Conservation (phyloP, 2,888 invertebrate genomes). For the Colostygia pectinataria region DNA sequence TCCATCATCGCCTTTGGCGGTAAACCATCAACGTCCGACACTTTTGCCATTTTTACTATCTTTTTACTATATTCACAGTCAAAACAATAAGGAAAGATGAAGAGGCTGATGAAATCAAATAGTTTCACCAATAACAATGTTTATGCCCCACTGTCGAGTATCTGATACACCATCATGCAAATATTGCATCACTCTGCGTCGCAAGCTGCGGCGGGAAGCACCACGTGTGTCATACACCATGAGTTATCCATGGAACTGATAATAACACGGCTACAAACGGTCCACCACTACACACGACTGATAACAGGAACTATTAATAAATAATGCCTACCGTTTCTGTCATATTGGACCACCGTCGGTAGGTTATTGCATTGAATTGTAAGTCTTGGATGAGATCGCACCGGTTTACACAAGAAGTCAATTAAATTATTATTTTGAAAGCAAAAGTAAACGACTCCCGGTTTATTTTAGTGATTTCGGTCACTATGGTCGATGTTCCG, state of each 20-base stretch:
- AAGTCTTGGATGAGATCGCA: conserved; percentile 15
- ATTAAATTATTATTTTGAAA: conserved; percentile 7
- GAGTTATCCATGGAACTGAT: conserved; percentile 55
- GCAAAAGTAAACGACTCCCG: background rate
- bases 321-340: conserved; percentile 38
- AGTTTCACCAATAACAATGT: conserved; percentile 43
- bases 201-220: conserved; percentile 51
- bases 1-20: conserved; percentile 71
- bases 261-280: conserved; percentile 41
- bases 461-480: conserved; percentile 14
- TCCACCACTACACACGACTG: conserved; percentile 47
- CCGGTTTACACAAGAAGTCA: conserved; percentile 1
- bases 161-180: conserved; percentile 61
- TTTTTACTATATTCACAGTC: conserved; percentile 1
- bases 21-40: conserved; percentile 67
- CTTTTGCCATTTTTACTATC: conserved; percentile 68
- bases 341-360: conserved; percentile 37
- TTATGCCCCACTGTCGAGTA: conserved; percentile 44
- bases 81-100: no score
- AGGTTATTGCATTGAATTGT: conserved; percentile 60
- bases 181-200: conserved; percentile 74
- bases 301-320: conserved; percentile 58
- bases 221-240: conserved; percentile 63
- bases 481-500: conserved; percentile 31
- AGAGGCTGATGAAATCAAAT: conserved; percentile 15